Conservation (phyloP, 2,888 invertebrate species). For the Plemyria rubiginata region DNA sequence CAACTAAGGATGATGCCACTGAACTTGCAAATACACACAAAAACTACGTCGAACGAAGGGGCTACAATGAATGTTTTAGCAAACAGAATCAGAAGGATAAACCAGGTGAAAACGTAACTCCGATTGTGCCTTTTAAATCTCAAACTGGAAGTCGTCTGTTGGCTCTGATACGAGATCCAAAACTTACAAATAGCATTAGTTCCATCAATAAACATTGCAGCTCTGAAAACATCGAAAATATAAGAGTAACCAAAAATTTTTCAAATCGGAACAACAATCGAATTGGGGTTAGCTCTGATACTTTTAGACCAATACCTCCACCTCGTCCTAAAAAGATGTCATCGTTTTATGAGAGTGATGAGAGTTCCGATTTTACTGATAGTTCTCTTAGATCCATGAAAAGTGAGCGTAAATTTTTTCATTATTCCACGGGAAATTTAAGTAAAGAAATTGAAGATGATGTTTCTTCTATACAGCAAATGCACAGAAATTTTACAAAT, state of each 20-base stretch:
- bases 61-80: constrained; percentile 70
- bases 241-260: constrained; percentile 40
- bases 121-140: constrained; percentile 73
- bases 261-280: constrained; percentile 37
- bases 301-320: constrained; percentile 71
- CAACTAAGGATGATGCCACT: constrained; percentile 82
- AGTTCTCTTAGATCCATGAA: constrained; percentile 68
- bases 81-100: constrained; percentile 45
- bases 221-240: constrained; percentile 51
- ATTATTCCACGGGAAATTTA: constrained; percentile 77
- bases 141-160: constrained; percentile 85
- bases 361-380: constrained; percentile 74
- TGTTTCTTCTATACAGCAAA: constrained; percentile 76
- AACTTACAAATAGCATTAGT: constrained; percentile 64
- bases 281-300: constrained; percentile 45
- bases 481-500: constrained; percentile 71
- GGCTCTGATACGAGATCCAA: constrained; percentile 86
- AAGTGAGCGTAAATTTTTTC: constrained; percentile 72
- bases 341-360: constrained; percentile 75
- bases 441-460: constrained; percentile 79
- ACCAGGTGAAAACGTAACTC: constrained; percentile 44
- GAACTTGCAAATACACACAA: constrained; percentile 88
- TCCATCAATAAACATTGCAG: constrained; percentile 53
- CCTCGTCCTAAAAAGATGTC: constrained; percentile 71
- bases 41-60: constrained; percentile 88